phyloP scores from a whole-genome alignment of 2,113 vertebrate species.

The Notothenia rossii region DNA sequence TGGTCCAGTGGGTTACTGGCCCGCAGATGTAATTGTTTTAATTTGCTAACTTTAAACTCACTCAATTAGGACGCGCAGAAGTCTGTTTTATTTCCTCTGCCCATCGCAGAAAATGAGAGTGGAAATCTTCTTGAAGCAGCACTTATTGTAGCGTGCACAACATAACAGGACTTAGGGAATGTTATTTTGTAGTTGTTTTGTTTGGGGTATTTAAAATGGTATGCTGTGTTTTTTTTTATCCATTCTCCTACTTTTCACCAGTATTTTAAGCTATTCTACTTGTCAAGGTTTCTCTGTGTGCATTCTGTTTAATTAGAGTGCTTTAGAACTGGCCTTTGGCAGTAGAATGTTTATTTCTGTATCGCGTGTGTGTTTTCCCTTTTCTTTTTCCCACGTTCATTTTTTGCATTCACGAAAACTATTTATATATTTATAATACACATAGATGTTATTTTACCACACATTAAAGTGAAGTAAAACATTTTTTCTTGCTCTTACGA shows the following conservation, averaged over 20 bases:
- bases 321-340: conserved; percentile 51
- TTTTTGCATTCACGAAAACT: conserved; percentile 19
- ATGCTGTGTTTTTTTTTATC: conserved; percentile 41
- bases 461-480: neutral
- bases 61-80: conserved; percentile 70
- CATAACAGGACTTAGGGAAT: conserved; percentile 4
- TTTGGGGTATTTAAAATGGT: conserved; percentile 31
- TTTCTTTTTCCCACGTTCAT: conserved; percentile 7
- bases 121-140: conserved; percentile 36
- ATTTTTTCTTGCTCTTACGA: neutral
- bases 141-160: conserved; percentile 4
- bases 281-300: conserved; percentile 56
- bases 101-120: conserved; percentile 17
- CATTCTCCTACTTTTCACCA: conserved; percentile 20
- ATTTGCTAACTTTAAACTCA: conserved; percentile 73
- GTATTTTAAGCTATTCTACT: conserved; percentile 41
- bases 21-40: conserved; percentile 80
- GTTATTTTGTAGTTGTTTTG: conserved; percentile 16
- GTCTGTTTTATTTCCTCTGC: conserved; percentile 48
- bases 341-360: conserved; percentile 38
- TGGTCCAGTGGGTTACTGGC: conserved; percentile 62
- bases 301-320: conserved; percentile 65
- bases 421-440: neutral
- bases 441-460: neutral
- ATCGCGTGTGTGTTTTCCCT: conserved; percentile 8